These are phyloP conservation scores for Serinus canaria DNA, from an alignment of 2,113 vertebrate genomes.

Conservation along the genomic window DNA sequence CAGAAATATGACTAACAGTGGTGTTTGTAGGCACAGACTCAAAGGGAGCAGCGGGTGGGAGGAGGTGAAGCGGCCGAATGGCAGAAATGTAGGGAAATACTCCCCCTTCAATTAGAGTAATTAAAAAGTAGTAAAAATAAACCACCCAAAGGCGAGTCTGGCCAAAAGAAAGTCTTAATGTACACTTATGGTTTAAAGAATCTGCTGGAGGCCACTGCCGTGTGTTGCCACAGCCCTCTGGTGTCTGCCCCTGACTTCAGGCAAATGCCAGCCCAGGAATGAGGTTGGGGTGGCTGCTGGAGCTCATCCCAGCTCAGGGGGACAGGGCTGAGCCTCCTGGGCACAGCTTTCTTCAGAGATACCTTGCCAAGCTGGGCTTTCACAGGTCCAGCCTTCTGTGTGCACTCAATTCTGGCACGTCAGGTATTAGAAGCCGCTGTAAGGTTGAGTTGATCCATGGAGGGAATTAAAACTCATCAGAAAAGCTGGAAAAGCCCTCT, in stretches of 20 bases:
- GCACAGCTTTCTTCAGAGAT: accelerated
- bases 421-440: background rate
- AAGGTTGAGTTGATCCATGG: background rate
- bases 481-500: background rate
- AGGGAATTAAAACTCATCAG: background rate
- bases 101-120: conserved; percentile 68
- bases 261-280: background rate
- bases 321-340: background rate
- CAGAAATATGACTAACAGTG: conserved; percentile 18
- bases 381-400: background rate
- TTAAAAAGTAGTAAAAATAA: conserved; percentile 73
- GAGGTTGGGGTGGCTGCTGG: background rate
- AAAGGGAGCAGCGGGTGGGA: background rate
- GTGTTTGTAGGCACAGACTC: conserved; percentile 31
- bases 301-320: background rate
- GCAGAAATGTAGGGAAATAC: conserved; percentile 55
- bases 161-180: conserved; percentile 62
- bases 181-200: conserved; percentile 53
- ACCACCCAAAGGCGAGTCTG: conserved; percentile 48
- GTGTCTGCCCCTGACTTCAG: background rate
- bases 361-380: background rate
- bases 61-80: conserved; percentile 2
- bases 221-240: conserved; percentile 10
- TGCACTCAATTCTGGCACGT: background rate
- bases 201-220: conserved; percentile 18